Percentiles rank a stretch among this genome's conserved stretches.
These are phyloP conservation scores for Phrynocephalus vlangalii DNA, from an alignment of 2,797 vertebrate species.

Conservation along the genomic window DNA sequence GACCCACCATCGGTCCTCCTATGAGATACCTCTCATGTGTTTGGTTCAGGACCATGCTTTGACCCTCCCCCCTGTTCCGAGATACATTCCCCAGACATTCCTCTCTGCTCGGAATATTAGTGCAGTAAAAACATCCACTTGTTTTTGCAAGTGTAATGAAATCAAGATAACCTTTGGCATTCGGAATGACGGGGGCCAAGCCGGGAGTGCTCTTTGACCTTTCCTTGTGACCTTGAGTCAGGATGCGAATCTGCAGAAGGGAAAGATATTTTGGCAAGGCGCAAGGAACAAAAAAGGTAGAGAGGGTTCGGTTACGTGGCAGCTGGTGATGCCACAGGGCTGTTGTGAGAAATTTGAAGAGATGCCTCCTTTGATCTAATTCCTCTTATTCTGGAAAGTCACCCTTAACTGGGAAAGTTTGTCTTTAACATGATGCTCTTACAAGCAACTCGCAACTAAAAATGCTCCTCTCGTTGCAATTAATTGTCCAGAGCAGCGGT, in stretches of 20 bases:
- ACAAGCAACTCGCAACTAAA: not conserved
- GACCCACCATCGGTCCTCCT: not conserved
- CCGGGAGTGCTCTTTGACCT: slow-evolving; percentile 71
- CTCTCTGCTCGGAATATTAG: slow-evolving; percentile 19
- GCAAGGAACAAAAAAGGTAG: slow-evolving; percentile 54
- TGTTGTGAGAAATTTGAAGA: slow-evolving; percentile 5
- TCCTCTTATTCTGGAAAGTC: not conserved
- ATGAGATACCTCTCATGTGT: not conserved
- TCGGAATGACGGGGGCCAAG: slow-evolving; percentile 74
- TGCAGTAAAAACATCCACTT: slow-evolving; percentile 42
- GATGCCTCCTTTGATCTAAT: slow-evolving; percentile 19
- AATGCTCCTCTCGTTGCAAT: too few species aligned
- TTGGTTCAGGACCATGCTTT: not conserved
- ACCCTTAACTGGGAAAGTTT: not conserved
- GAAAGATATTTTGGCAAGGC: slow-evolving; percentile 53
- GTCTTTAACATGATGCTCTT: not conserved
- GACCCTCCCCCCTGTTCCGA: not conserved
- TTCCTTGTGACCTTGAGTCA: slow-evolving; percentile 75
- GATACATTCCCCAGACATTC: slow-evolving; percentile 11
- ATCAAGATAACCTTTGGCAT: slow-evolving; percentile 79
- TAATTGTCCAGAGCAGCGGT: not conserved
- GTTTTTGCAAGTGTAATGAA: slow-evolving; percentile 82
- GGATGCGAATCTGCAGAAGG: slow-evolving; percentile 61
- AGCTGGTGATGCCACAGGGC: slow-evolving; percentile 21
- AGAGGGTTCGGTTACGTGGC: slow-evolving; percentile 69